Evolutionary conservation across 2,797 vertebrate genomes (phyloP).

Genomic region (Garrulus glandarius): DNA sequence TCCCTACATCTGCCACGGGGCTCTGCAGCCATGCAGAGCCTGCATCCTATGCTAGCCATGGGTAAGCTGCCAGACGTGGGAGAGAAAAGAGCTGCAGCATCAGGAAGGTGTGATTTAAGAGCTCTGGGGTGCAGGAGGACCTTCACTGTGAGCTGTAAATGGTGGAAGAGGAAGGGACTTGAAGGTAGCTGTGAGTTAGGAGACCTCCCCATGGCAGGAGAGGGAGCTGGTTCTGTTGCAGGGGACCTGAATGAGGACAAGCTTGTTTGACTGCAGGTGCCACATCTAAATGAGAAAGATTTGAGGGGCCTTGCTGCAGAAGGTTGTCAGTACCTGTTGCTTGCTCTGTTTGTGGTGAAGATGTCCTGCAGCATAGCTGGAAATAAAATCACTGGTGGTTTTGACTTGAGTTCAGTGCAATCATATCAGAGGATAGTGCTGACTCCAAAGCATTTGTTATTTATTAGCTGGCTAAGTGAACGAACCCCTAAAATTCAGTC

Average conservation of each 20-base stretch:
- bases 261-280: neutral
- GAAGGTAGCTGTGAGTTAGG: neutral
- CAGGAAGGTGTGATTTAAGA: neutral
- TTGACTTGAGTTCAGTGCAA: neutral
- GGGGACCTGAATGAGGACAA: too few relatives aligned
- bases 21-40: neutral
- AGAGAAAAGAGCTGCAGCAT: neutral
- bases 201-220: neutral
- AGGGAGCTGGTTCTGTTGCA: neutral
- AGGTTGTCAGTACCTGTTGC: neutral
- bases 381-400: neutral
- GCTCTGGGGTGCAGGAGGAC: neutral
- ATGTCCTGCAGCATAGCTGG: neutral
- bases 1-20: rapidly evolving
- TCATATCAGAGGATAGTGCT: neutral
- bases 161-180: neutral
- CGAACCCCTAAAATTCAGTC: neutral
- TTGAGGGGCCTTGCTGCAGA: neutral
- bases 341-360: neutral
- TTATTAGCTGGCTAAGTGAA: neutral
- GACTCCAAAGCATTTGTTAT: neutral
- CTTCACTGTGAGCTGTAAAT: neutral
- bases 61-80: rapidly evolving
- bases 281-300: neutral
- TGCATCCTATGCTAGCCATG: rapidly evolving